phyloP scores from a whole-genome alignment of 30 jellyfish, hydroid and myxozoan species.

The Aurelia sp. region DNA sequence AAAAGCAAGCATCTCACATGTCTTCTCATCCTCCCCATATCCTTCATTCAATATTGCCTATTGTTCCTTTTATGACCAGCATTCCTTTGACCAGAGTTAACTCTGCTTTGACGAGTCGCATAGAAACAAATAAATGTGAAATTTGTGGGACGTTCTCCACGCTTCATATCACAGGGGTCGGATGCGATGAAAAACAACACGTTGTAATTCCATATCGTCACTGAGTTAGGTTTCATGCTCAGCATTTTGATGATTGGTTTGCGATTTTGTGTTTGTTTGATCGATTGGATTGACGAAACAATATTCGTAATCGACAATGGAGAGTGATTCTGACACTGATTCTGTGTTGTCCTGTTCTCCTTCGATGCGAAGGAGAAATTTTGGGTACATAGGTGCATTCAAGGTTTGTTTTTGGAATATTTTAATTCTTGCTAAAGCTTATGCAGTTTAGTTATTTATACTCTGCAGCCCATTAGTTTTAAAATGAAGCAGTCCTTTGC shows the following conservation, averaged over 20 bases:
- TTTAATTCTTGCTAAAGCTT: too few relatives aligned
- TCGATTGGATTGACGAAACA: too few relatives aligned
- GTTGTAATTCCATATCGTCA: background rate
- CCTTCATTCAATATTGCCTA: conserved; percentile 29
- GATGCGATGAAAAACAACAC: background rate
- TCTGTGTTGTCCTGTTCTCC: conserved; percentile 43
- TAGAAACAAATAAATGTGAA: conserved; percentile 8
- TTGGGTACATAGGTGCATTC: conserved; percentile 88
- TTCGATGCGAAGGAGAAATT: conserved; percentile 62
- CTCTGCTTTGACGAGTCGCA: background rate
- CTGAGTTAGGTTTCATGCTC: background rate
- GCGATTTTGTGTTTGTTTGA: too few relatives aligned
- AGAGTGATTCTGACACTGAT: conserved; percentile 64
- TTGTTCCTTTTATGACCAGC: background rate
- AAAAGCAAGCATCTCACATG: background rate
- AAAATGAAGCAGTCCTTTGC: too few relatives aligned
- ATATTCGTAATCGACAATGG: background rate
- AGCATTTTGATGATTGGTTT: background rate
- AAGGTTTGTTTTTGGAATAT: conserved; percentile 53
- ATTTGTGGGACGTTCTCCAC: conserved; percentile 31
- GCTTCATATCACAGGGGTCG: conserved; percentile 42
- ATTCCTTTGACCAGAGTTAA: too few relatives aligned
- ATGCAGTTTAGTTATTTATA: too few relatives aligned
- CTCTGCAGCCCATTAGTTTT: too few relatives aligned
- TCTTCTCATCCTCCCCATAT: background rate